Base-by-base conservation (phyloP, 2,888 invertebrate species). In the Amphipoea oculea region DNA sequence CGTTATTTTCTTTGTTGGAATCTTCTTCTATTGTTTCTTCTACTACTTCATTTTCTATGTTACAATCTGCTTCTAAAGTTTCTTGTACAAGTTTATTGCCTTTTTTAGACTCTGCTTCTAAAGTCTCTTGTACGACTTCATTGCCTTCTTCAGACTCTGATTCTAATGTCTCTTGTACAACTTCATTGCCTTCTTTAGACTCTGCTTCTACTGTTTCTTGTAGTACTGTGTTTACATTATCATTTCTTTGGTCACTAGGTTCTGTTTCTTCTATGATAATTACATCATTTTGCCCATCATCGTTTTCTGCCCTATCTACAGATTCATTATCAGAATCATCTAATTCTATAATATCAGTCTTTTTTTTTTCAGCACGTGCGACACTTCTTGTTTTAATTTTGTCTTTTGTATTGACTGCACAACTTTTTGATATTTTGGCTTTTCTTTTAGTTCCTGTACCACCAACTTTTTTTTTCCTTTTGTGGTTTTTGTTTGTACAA, bases 291-390 rank as follows among this genome's bases (percentile, higher is more conserved):
- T 45, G 68, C 4, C 1, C 48, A 40, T 88, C 86, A 82, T 88
- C 79, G 68, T 82, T 45, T 54, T 48, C 23, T 45, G 51, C 14
- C 4, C 6, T 86, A 71, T 88, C 89, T 75, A 87, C 71, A 62
- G 63, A 54, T 70, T 86, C 86, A 62, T 75, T 78, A 40, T 81
- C 85, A 48, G 86, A 87, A 84, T 88, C 82, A 79, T 89, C 91
- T 75, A 92, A 83, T 69, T 86, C 81, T 79, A 91, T 91, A 48
- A 90, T 62, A 76, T 89, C 88, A 82, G 83, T 73, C 72, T 90
- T 91, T 73, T 62, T 42, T 63, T 89, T 90, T 68, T 54, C 65
- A 45, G 12, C 9, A 14, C 14, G 36, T 60, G 36, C 6, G 0
- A 45, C 12, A 12, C 36, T 72, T 20, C 51, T 75, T n/a, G 66